Evolutionary conservation across 1,140 invertebrate species (phyloP).

Genomic region (Drosophila burlai): DNA sequence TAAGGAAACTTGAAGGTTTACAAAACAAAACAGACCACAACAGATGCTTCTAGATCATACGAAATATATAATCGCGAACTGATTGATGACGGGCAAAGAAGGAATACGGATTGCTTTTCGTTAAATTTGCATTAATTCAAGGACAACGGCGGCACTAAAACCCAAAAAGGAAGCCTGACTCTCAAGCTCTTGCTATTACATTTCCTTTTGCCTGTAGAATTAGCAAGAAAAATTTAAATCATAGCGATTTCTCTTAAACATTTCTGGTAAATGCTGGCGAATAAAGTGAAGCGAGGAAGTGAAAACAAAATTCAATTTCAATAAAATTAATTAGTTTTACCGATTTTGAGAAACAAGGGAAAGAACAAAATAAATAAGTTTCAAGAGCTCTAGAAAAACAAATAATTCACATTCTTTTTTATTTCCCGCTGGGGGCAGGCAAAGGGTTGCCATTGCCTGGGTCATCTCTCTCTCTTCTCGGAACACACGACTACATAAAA

Average conservation of each 20-base stretch:
- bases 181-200: slow-evolving; percentile 41
- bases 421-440: slow-evolving; percentile 56
- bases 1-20: slow-evolving; percentile 83
- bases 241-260: slow-evolving; percentile 28
- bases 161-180: slow-evolving; percentile 65
- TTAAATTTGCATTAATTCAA: slow-evolving; percentile 46
- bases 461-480: slow-evolving; percentile 12
- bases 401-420: slow-evolving; percentile 51
- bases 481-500: slow-evolving; percentile 21
- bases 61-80: slow-evolving; percentile 74
- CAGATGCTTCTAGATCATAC: slow-evolving; percentile 79
- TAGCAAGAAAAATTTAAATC: slow-evolving; percentile 32
- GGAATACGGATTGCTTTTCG: slow-evolving; percentile 64
- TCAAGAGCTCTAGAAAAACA: slow-evolving; percentile 24
- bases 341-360: slow-evolving; percentile 22
- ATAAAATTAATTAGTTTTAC: slow-evolving; percentile 75
- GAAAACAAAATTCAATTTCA: slow-evolving; percentile 76
- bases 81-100: slow-evolving; percentile 72
- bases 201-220: slow-evolving; percentile 12
- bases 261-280: slow-evolving; percentile 44
- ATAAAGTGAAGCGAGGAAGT: slow-evolving; percentile 37
- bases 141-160: slow-evolving; percentile 79
- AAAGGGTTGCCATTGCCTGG: slow-evolving; percentile 26
- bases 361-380: slow-evolving; percentile 16
- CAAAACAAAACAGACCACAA: slow-evolving; percentile 84